Evolutionary conservation across 2,113 vertebrate species (phyloP).

Genomic region (Axis porcinus): DNA sequence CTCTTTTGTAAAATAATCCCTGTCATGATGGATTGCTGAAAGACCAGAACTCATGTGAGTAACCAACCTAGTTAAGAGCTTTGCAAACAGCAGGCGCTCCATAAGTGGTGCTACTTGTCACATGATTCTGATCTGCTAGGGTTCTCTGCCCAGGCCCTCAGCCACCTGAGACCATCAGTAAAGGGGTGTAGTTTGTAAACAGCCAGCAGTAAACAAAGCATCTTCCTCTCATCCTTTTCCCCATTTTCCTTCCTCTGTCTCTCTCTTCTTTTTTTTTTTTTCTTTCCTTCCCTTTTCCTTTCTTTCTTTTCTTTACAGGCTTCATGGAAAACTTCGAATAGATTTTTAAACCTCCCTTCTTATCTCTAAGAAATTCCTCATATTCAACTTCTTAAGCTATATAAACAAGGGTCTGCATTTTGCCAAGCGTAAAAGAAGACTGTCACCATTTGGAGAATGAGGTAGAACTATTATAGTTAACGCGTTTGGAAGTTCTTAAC

Average conservation of each 20-base stretch:
- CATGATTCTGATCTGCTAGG: rapidly evolving
- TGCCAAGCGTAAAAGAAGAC: neutral
- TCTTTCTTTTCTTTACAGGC: neutral
- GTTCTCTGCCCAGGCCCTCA: neutral
- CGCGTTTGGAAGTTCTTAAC: neutral
- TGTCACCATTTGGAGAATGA: neutral
- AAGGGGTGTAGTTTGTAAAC: neutral
- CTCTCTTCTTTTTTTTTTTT: too few species aligned
- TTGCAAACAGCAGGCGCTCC: neutral
- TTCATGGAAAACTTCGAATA: neutral
- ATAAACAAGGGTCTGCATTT: neutral
- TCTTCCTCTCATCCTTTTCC: neutral
- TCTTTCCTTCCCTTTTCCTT: neutral
- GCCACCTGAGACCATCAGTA: neutral
- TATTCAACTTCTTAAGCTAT: neutral
- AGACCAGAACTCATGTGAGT: neutral
- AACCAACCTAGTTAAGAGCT: neutral
- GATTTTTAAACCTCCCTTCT: neutral
- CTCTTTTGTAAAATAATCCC: neutral
- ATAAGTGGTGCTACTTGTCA: neutral
- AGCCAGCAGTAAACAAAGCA: neutral
- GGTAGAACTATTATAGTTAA: neutral
- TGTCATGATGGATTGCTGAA: neutral
- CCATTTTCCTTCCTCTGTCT: rapidly evolving
- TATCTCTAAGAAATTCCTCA: conserved; percentile 25